Evolutionary conservation across 2,113 vertebrate genomes (phyloP).

Genomic region (Delphinapterus leucas): DNA sequence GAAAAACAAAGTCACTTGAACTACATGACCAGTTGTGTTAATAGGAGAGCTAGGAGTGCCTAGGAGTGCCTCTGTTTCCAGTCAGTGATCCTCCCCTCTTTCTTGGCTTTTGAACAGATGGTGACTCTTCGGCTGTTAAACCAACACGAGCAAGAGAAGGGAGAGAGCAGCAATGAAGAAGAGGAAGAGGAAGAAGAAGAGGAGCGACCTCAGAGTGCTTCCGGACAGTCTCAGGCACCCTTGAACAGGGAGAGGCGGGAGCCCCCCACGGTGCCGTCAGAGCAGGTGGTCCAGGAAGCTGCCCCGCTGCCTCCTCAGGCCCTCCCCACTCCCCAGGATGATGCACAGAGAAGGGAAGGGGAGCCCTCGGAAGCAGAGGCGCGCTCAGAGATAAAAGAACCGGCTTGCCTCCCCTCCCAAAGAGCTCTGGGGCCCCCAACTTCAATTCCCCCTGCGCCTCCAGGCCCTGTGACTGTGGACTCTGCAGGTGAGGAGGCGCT

Average conservation of each 20-base stretch:
- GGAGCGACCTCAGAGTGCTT: neutral
- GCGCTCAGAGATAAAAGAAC: neutral
- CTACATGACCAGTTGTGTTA: neutral
- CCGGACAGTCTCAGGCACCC: neutral
- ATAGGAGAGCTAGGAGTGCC: neutral
- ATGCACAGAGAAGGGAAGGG: neutral
- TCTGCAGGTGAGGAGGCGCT: conserved; percentile 46
- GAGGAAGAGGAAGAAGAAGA: conserved; percentile 50
- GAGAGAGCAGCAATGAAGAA: conserved; percentile 66
- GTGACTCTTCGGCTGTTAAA: conserved; percentile 91
- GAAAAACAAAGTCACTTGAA: neutral
- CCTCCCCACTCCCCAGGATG: neutral
- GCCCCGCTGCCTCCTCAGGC: neutral
- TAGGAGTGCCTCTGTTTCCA: neutral
- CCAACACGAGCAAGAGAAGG: conserved; percentile 66
- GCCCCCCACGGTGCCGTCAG: fast-evolving
- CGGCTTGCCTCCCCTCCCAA: neutral
- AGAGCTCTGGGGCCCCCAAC: conserved; percentile 24
- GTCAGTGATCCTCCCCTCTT: neutral
- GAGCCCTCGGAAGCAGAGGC: conserved; percentile 63
- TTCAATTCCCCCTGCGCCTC: conserved; percentile 62
- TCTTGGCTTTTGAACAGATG: conserved; percentile 80
- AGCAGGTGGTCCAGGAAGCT: neutral
- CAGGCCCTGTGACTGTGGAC: neutral
- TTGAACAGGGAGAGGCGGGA: neutral